Evolutionary conservation across 2,888 invertebrate genomes (phyloP), one percentile per base, ranked within the genome.

Genomic region (Ichneumoninae sp.): DNA sequence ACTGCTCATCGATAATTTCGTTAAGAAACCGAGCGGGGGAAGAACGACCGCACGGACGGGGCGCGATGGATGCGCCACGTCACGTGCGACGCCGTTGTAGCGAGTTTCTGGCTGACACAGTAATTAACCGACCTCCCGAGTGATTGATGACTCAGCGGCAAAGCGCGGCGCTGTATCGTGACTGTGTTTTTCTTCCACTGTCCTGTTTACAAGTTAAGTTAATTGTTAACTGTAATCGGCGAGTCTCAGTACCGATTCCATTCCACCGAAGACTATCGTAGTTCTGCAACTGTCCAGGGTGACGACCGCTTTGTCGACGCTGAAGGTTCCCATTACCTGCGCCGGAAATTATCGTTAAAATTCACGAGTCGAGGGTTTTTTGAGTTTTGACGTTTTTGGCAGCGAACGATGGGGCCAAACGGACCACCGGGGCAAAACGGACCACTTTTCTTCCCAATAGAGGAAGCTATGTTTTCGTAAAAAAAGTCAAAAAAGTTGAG

Each of bases 201-300:
- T 33, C 47, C 36, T 10, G 77, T 40, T 69, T 16, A 26, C n/a
- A 16, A 50, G 4, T 5, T 44, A 40, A 33, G 33, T 13, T 1
- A 13, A 40, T 72, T 10, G 54, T 87, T 71, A 90, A 84, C 87
- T 89, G 66, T 88, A 89, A 83, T 91, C 88, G 22, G 89, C 90
- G 10, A 93, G 76, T 76, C 88, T 88, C 16, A 93, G 80, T 3
- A 89, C 70, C 16, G 90, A 86, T 82, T 93, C 93, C 91, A 92
- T 92, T 3, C 93, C 93, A 8, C 93, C 93, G 80, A 90, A 93
- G 26, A 90, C 88, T 50, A 93, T 87, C 13, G 85, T 84, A 1
- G 88, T 87, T 30, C 86, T 83, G 65, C 87, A 88, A 71, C 90
- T 91, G 82, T 94, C 93, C 22, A 93, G 74, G 4, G 92, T 87